Evolutionary conservation across 2,113 vertebrate species (phyloP).

Genomic region (Puntigrus tetrazona): DNA sequence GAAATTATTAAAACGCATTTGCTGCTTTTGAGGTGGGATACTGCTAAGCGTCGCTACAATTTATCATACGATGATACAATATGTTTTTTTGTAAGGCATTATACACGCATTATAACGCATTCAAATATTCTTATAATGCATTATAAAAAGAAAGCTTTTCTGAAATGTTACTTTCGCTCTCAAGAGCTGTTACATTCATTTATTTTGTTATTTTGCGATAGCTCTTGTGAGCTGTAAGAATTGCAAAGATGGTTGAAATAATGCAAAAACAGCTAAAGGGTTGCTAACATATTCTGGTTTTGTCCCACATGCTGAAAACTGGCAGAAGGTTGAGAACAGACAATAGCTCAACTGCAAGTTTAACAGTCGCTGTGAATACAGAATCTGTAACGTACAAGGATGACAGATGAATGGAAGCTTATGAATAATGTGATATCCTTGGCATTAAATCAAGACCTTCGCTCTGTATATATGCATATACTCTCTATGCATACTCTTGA

Average conservation of each 20-base stretch:
- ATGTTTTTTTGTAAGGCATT: background rate
- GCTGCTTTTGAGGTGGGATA: too few relatives aligned
- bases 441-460: slow-evolving; percentile 7
- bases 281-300: background rate
- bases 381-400: background rate
- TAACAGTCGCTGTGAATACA: background rate
- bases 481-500: background rate
- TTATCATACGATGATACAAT: background rate
- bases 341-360: background rate
- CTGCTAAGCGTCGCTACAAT: background rate
- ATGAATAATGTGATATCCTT: background rate
- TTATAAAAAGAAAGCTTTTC: background rate
- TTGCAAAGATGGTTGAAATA: background rate
- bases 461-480: background rate
- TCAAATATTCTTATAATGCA: background rate
- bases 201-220: background rate
- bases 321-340: slow-evolving; percentile 6
- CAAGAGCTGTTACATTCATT: too few relatives aligned
- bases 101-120: background rate
- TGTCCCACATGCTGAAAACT: background rate
- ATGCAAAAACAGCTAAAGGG: background rate
- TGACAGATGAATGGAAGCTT: slow-evolving; percentile 1
- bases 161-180: background rate
- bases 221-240: background rate
- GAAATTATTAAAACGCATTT: too few relatives aligned